phyloP scores from a whole-genome alignment of 2,797 vertebrate species.

The Ptychadena robeensis region DNA sequence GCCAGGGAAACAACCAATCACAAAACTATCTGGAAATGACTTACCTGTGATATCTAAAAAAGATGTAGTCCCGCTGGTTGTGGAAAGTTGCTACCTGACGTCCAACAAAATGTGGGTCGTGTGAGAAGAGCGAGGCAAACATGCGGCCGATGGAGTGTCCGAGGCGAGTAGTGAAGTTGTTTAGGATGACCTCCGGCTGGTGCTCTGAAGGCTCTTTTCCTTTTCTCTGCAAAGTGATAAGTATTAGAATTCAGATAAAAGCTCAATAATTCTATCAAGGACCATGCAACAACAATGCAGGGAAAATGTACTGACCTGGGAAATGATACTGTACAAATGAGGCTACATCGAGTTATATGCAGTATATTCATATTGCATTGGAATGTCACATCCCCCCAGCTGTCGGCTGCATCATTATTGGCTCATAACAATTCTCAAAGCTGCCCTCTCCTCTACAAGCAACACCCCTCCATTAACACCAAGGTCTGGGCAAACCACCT shows the following conservation, averaged over 20 bases:
- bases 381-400: no score
- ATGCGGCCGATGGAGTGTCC: slow-evolving; percentile 91
- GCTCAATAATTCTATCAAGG: not conserved
- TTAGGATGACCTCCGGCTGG: slow-evolving; percentile 92
- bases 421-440: no score
- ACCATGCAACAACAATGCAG: not conserved
- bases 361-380: no score
- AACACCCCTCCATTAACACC: no score
- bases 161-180: slow-evolving; percentile 94
- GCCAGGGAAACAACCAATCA: not conserved
- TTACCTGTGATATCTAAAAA: slow-evolving; percentile 97
- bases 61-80: slow-evolving; percentile 96
- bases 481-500: no score
- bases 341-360: no score
- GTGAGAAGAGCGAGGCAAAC: slow-evolving; percentile 94
- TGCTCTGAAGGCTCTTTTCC: slow-evolving; percentile 92
- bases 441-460: no score
- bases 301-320: not conserved
- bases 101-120: slow-evolving; percentile 91
- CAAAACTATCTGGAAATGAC: not conserved
- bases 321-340: no score
- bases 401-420: no score
- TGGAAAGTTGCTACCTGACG: slow-evolving; percentile 97
- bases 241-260: not conserved
- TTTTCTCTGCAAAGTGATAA: slow-evolving; percentile 78